A percentile compares a stretch with the other conserved stretches of the same genome.
These are phyloP conservation scores for Medauroidea extradentata DNA, from an alignment of 1,140 invertebrate species.

Conservation along the genomic window DNA sequence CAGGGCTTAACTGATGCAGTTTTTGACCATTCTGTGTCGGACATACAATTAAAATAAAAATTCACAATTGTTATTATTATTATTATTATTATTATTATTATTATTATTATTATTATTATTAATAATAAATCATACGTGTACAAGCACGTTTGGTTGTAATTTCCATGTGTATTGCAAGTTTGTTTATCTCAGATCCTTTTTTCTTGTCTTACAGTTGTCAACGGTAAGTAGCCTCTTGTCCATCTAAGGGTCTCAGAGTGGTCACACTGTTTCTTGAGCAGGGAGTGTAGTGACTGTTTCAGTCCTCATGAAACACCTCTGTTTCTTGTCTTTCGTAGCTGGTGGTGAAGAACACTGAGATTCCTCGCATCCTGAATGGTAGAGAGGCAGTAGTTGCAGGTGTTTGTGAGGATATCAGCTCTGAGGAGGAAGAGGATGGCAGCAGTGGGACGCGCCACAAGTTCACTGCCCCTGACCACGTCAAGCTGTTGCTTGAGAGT, in stretches of 20 bases:
- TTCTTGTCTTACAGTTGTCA: no score
- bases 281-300: background rate
- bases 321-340: background rate
- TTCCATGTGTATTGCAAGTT: no score
- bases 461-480: conserved; percentile 61
- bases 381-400: conserved; percentile 73
- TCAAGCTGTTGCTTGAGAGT: conserved; percentile 69
- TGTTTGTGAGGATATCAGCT: conserved; percentile 67
- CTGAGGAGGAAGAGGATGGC: conserved; percentile 54
- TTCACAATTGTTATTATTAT: no score
- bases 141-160: no score
- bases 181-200: no score
- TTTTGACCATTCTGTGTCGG: no score
- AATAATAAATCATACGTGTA: no score
- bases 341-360: conserved; percentile 25
- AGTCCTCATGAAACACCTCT: background rate
- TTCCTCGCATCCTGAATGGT: conserved; percentile 66
- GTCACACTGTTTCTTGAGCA: background rate
- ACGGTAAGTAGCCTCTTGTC: no score
- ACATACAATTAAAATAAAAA: no score
- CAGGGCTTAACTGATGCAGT: no score
- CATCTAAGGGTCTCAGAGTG: background rate
- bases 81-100: no score
- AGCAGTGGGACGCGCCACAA: conserved; percentile 39
- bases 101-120: no score